Evolutionary conservation across 2,888 invertebrate genomes (phyloP), one percentile per base, ranked within the genome.

Genomic region (Xylota segnis): DNA sequence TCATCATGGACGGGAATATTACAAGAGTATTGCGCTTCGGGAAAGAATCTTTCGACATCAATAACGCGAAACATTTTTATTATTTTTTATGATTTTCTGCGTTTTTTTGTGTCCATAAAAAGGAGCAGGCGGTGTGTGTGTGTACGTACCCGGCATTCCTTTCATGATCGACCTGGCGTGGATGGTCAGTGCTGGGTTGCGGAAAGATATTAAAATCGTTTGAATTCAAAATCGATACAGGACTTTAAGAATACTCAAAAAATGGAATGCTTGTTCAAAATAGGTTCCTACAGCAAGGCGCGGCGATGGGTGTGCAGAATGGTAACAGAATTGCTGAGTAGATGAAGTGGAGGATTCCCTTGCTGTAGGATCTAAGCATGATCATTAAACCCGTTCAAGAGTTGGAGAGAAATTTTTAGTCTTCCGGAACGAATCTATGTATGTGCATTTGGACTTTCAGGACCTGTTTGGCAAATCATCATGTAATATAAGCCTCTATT

Each of bases 41-140:
- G 43, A 50, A 82, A 45, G 37, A 82, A 82, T 72, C 52, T 72
- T 76, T 86, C 56, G 66, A 77, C 82, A 82, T 86, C 81, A 77
- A 86, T 86, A 86, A 82, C 68, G 66, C 81, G 61, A 79, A 81
- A 72, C 81, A 77, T 71, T 81, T 86, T 86, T 82, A 86, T 76
- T 86, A 77, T 77, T n/a, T n/a, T n/a, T n/a, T 86, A 82, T 81
- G 65, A 59, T 81, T 56, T 68, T 50, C 58, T 65, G 3, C n/a
- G 27, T 61, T 4, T 70, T 34, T 63, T 37, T 59, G 16, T 56
- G 10, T 65, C 12, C 12, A n/a, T 34, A 18, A 58, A 54, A 63
- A 50, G 16, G 10, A 45, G 45, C 18, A 56, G 58, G 47, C 29
- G 52, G 29, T 45, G 12, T 50, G 27, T 52, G 40, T 76, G 56